Percentiles rank a stretch among this genome's conserved stretches.
These are phyloP conservation scores for Drosophila santomea DNA, from an alignment of 1,140 invertebrate genomes.

Conservation along the genomic window DNA sequence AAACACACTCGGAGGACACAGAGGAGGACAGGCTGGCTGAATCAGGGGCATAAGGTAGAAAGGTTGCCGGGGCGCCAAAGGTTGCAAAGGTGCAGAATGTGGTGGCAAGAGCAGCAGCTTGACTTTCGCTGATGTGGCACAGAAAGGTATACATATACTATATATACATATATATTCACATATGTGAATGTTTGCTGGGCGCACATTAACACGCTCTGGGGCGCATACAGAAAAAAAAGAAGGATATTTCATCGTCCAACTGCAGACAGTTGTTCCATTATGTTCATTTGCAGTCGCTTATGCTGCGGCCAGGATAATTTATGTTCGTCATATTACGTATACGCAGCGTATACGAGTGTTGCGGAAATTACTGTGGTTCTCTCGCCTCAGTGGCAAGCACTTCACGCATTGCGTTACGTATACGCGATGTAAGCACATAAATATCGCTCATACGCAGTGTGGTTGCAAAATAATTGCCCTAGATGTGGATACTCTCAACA, in stretches of 20 bases:
- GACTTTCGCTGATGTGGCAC: constrained; percentile 53
- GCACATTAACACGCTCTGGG: constrained; percentile 19
- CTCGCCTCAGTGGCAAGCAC: constrained; percentile 15
- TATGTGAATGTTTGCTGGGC: constrained; percentile 33
- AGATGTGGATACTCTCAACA: not conserved
- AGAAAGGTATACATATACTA: constrained; percentile 8
- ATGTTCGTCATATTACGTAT: constrained; percentile 63
- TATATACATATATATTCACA: constrained; percentile 13
- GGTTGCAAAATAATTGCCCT: constrained; percentile 16
- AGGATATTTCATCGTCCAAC: constrained; percentile 21
- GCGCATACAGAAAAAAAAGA: constrained; percentile 3
- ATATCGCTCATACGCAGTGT: constrained; percentile 41
- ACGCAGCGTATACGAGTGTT: constrained; percentile 52
- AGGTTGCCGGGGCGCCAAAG: constrained; percentile 42
- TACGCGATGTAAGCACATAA: constrained; percentile 36
- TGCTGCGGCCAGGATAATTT: constrained; percentile 60
- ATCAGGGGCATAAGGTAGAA: constrained; percentile 47
- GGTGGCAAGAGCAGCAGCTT: constrained; percentile 41
- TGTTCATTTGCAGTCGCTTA: constrained; percentile 54
- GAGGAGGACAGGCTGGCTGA: not conserved
- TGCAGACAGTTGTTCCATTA: constrained; percentile 57
- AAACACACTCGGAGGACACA: not conserved
- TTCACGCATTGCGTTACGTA: constrained; percentile 42
- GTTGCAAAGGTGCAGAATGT: constrained; percentile 5
- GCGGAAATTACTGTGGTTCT: constrained; percentile 35